Percentiles rank a stretch among this genome's conserved stretches.
Evolutionary conservation across 2,113 vertebrate species (phyloP).

Genomic region (Piliocolobus tephrosceles): DNA sequence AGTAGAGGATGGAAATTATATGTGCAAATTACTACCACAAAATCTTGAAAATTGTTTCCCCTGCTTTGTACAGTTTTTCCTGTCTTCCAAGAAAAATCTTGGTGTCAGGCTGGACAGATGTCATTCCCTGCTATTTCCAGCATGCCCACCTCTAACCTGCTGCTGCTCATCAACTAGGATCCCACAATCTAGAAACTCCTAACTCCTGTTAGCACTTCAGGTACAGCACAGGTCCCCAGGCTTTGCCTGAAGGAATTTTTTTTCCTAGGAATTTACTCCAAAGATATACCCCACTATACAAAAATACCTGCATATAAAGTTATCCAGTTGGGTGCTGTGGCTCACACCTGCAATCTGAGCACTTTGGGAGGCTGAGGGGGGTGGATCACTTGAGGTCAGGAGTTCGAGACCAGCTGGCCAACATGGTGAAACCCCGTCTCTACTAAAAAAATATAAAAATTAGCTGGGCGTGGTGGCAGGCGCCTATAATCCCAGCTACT

Average conservation of each 20-base stretch:
- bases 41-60: too few relatives aligned
- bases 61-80: background rate
- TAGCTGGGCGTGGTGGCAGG: too few relatives aligned
- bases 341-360: too few relatives aligned
- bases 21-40: background rate
- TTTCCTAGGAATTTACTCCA: too few relatives aligned
- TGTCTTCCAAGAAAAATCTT: background rate
- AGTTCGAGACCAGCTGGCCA: too few relatives aligned
- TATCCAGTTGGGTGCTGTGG: background rate
- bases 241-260: background rate
- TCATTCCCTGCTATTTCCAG: background rate
- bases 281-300: background rate
- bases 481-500: too few relatives aligned
- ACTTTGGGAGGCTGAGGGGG: too few relatives aligned
- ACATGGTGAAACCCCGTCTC: too few relatives aligned
- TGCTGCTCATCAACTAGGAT: fast-evolving
- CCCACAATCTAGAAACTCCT: fast-evolving
- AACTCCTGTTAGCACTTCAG: fast-evolving
- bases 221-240: background rate
- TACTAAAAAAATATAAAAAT: too few relatives aligned
- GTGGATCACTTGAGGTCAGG: too few relatives aligned
- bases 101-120: too few relatives aligned
- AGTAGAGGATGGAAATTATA: too few relatives aligned
- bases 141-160: background rate
- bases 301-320: background rate